Base-by-base conservation (phyloP, 2,888 invertebrate genomes). In the Eugnorisma glareosa region DNA sequence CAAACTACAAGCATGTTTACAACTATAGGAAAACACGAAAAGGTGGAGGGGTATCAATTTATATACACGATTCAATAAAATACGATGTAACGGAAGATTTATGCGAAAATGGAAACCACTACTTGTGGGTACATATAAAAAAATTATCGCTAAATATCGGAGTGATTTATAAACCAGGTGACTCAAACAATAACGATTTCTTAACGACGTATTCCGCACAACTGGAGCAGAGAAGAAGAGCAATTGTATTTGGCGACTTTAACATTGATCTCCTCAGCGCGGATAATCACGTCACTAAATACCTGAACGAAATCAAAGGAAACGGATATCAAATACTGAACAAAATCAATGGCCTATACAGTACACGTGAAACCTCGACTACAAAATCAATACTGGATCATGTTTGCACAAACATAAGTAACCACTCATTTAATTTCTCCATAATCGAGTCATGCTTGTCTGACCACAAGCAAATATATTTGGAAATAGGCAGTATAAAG, bases 11-110 rank as follows among this genome's bases (percentile, higher is more conserved):
- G 13, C 64, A 64, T 40, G 13, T 67, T 24, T 67, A 67, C 48
- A 67, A 31, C 31, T 67, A 67, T 24, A 67, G 67, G 48, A 31
- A 24, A 67, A 48, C 11, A 35, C 48, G 48, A 3, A 67, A 67
- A 43, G 64, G 64, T 66, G 64, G 64, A 66, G 64, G 64, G 64
- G 64, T 66, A 66, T 66, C 64, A 66, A 66, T 66, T 66, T 66
- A 66, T 51, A 51, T 51, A 51, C 48, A 51, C 24, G 48, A 51
- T 24, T 40, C 31, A 24, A 57, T 57, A 57, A 28, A 13, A 57
- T 28, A 57, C 15, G 57, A 57, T 15, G 24, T 57, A n/a, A 57
- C 28, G 57, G 57, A 57, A 57, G 28, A 57, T 15, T 15, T 64
- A 64, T 64, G 66, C 18, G 66, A 66, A 66, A 66, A 66, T 66